Evolutionary conservation across 2,113 vertebrate genomes (phyloP).

Genomic region (Crotalus tigris): DNA sequence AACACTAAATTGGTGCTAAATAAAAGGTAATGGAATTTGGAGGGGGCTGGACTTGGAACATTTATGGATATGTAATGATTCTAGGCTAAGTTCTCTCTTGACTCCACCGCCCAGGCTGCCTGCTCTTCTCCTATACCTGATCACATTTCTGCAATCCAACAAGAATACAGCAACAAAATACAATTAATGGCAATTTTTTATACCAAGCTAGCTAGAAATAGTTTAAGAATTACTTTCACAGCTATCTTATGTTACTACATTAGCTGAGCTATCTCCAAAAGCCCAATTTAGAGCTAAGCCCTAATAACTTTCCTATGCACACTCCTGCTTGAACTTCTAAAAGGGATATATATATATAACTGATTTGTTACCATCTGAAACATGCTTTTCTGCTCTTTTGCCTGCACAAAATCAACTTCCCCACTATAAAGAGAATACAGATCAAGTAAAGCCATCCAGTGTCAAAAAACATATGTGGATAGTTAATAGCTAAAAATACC

Average conservation of each 20-base stretch:
- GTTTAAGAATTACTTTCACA: neutral
- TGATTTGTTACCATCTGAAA: conserved; percentile 34
- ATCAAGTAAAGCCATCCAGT: neutral
- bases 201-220: neutral
- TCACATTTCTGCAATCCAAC: neutral
- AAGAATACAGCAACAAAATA: conserved; percentile 15
- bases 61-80: neutral
- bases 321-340: conserved; percentile 2
- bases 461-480: neutral
- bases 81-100: neutral
- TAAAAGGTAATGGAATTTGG: neutral
- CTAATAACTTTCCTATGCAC: conserved; percentile 4
- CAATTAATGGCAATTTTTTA: neutral
- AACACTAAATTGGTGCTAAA: neutral
- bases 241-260: neutral
- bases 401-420: conserved; percentile 34
- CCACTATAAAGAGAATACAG: conserved; percentile 36
- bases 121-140: neutral
- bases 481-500: conserved; percentile 31
- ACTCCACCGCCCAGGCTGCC: neutral
- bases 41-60: neutral
- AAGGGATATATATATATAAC: neutral
- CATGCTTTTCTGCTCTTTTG: neutral
- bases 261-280: neutral
- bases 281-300: neutral